Base-by-base conservation (phyloP, 2,113 vertebrate species). In the Platanista minor region DNA sequence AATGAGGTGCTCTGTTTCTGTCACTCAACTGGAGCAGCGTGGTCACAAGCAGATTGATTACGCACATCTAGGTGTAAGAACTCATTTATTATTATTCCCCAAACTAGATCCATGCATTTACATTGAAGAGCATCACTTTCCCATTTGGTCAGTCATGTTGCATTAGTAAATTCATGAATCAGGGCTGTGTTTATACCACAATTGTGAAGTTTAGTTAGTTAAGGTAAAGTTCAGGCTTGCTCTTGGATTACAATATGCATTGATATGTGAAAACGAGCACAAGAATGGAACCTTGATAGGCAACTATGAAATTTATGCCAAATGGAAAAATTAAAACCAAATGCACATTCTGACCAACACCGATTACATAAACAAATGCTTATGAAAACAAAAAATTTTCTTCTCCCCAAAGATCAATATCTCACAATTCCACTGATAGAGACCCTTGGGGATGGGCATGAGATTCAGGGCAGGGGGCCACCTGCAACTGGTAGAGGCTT, bases 261-360 rank as follows among this genome's bases (percentile, higher is more conserved):
- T 52, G 33, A 25, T 33, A 62, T 6, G 31, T 91, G 78, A 93
- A 85, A 85, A 83, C 20, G 23, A 96, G 46, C 74, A 72, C 8
- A 86, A 3, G 1, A 80, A 86, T n/a, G 74, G 54, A 91, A 94
- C 0, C 36, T 10, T 90, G 46, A 87, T 8, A 86, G 87, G 57
- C 27, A 78, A 36, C 52, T 86, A 23, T 20, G 33, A 95, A 74
- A 75, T 78, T 27, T 61, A 85, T 31, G 78, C 69, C 91, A 89
- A 92, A 66, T 2, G 13, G 43, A 36, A 64, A 95, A 89, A 96
- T 74, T 64, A 91, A 90, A 96, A 93, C 69, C 93, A 91, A 93
- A 92, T 17, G 39, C 6, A 71, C 23, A 74, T 80, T 97, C 88
- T 90, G 43, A 80, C 41, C 64, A 67, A 31, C 13, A 59, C 8